Conservation (phyloP, 64 coral and sea anemone genomes). For the Montipora foliosa region DNA sequence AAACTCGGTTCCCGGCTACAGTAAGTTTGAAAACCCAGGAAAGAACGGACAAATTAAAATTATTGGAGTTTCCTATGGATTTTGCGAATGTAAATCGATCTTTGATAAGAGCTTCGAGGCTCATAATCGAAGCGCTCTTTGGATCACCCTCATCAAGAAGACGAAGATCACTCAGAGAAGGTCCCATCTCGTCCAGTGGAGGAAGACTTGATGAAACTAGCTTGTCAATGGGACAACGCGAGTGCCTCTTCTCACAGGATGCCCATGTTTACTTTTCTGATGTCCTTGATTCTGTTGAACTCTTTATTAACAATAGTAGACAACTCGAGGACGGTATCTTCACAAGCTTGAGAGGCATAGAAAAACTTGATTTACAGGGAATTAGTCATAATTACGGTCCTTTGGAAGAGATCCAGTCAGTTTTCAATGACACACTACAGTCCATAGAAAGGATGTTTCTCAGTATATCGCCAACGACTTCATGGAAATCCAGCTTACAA, state of each 20-base stretch:
- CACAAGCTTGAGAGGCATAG: neutral
- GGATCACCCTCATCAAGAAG: neutral
- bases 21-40: neutral
- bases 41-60: neutral
- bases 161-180: neutral
- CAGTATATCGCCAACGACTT: too few relatives aligned
- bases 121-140: neutral
- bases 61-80: constrained; percentile 40
- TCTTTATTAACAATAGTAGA: neutral
- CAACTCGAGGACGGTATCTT: neutral
- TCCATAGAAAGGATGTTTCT: neutral
- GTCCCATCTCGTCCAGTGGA: neutral
- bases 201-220: neutral
- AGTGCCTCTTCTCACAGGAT: constrained; percentile 14
- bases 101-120: constrained; percentile 2
- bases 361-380: neutral
- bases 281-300: neutral
- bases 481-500: constrained; percentile 25
- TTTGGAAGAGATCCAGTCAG: neutral
- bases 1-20: constrained; percentile 11
- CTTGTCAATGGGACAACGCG: neutral
- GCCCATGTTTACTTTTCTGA: constrained; percentile 14
- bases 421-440: neutral
- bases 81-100: constrained; percentile 27
- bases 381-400: too few relatives aligned